These are phyloP conservation scores for Micropoecilia bifurca DNA, from an alignment of 2,797 vertebrate species.

Conservation along the genomic window DNA sequence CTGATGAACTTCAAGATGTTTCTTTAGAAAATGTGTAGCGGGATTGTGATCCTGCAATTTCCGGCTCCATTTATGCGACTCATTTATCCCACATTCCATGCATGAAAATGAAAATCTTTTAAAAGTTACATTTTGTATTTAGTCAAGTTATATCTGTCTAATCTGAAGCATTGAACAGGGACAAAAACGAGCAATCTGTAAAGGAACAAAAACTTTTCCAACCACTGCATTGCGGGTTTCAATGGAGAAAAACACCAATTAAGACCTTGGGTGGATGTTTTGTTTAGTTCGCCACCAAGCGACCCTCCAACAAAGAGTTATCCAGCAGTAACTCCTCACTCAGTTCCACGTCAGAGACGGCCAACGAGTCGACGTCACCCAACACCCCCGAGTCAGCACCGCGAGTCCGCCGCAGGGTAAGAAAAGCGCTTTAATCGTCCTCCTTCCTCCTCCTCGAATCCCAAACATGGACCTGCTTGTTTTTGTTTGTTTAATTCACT, in stretches of 20 bases:
- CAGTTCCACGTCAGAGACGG: constrained; percentile 94
- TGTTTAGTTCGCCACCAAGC: constrained; percentile 88
- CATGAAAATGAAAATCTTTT: background rate
- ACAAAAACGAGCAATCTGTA: background rate
- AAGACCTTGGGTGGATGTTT: background rate
- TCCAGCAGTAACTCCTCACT: constrained; percentile 97
- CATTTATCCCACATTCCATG: too few relatives aligned
- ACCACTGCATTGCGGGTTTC: background rate
- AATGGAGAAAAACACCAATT: background rate
- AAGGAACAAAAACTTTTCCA: background rate
- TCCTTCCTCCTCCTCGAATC: background rate
- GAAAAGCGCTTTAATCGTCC: constrained; percentile 23
- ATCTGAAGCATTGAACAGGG: background rate
- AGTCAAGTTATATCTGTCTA: background rate
- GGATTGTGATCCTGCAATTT: background rate
- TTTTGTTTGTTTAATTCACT: background rate
- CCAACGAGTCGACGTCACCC: constrained; percentile 91
- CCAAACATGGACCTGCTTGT: background rate
- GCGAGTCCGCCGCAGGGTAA: constrained; percentile 89
- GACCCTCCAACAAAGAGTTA: constrained; percentile 89
- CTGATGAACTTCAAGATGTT: background rate
- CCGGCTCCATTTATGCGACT: background rate
- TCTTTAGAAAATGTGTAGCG: background rate
- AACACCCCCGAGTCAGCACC: constrained; percentile 91
- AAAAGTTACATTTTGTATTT: background rate